Base-by-base conservation (phyloP, 1,140 invertebrate genomes). In the Danaus plexippus region DNA sequence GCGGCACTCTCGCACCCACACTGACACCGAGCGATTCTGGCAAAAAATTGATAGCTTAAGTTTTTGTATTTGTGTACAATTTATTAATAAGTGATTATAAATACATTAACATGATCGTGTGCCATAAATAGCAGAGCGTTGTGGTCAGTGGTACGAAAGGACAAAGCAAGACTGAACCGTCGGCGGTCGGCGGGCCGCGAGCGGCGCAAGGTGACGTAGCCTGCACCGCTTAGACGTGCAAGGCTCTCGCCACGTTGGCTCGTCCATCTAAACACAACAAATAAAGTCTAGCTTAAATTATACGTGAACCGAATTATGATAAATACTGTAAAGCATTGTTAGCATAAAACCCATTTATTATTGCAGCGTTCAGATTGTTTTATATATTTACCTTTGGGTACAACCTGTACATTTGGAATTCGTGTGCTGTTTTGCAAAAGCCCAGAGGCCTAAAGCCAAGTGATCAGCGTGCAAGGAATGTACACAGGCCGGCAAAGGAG, bases 111-210 rank as follows among this genome's bases (percentile, higher is more conserved):
- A 56, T 89, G 89, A 80, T 95, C 95, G 10, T 92, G 89, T 18
- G 95, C 92, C 43, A 97, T 86, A 75, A 98, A 96, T 0, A 98
- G 88, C 7, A 97, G 78, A 2, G 95, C 94, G 85, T 97, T 92
- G 75, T 96, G 93, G 84, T 97, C 96, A 65, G 93, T 93, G 0
- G 95, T 97, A 59, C 91, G 90, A 78, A 98, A 96, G 60, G 90
- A 92, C 47, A 98, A 89, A 11, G 92, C 91, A 1, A 98, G 89
- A 43, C 91, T 92, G 77, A 96, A 95, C 10, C 91, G 88, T 66
- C 92, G 90, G 70, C 91, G 90, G 65, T 92, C 91, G 69, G 94
- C 92, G 1, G 89, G 88, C 11, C 88, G 89, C 10, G 88, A 89
- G 66, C 90, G 87, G 51, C 87, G 88, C 54, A 93, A 86, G 43